phyloP scores from a whole-genome alignment of 2,797 vertebrate species.

The Chrysocyon brachyurus region DNA sequence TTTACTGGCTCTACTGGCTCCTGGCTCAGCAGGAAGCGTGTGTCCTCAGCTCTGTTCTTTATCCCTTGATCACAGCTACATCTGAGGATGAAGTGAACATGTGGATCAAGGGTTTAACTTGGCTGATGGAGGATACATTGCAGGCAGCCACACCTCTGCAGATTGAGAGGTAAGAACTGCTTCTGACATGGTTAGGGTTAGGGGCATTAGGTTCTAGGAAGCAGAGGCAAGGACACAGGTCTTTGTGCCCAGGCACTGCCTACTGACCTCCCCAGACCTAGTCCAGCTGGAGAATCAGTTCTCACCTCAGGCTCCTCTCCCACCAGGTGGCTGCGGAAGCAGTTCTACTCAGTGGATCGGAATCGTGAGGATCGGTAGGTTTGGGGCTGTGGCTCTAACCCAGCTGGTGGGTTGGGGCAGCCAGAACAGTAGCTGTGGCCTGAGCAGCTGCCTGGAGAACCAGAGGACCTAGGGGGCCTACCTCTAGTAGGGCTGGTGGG shows the following conservation, averaged over 20 bases:
- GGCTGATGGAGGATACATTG: constrained; percentile 95
- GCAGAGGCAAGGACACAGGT: background rate
- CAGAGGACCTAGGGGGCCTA: background rate
- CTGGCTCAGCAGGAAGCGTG: background rate
- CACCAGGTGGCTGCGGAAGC: constrained; percentile 97
- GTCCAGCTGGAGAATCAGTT: background rate
- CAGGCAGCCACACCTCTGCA: constrained; percentile 96
- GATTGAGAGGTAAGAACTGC: constrained; percentile 93
- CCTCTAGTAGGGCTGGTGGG: too few relatives aligned
- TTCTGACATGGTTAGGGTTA: background rate
- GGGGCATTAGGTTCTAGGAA: background rate
- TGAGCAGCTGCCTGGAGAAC: background rate
- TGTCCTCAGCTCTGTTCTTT: background rate
- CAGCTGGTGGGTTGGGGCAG: background rate
- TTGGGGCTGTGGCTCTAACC: background rate
- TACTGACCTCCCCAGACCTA: background rate
- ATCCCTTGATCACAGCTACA: constrained; percentile 90
- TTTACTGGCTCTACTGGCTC: background rate
- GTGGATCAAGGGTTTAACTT: constrained; percentile 98
- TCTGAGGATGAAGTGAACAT: constrained; percentile 98
- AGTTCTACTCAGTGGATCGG: constrained; percentile 97
- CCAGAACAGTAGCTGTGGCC: background rate
- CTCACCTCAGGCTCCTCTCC: constrained; percentile 48
- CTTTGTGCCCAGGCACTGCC: background rate
- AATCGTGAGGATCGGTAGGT: constrained; percentile 97